Evolutionary conservation across 2,888 invertebrate species (phyloP), one percentile per base, ranked within the genome.

Genomic region (Biston stratarius): DNA sequence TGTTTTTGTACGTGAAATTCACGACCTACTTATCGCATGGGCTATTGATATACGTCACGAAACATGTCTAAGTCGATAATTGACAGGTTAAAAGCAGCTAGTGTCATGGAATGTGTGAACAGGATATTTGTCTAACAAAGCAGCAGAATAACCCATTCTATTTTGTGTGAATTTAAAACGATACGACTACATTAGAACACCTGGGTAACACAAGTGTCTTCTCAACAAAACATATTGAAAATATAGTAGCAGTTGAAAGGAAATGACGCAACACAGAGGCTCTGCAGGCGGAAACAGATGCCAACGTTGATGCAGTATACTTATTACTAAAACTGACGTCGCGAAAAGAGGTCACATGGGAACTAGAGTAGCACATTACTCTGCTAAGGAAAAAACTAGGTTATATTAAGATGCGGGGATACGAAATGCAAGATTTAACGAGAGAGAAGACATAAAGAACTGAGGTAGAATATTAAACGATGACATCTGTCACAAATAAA

Each of bases 231-330:
- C 15, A 3, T 24, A 42, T 24, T 24, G 42, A 55, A 55, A 55
- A 55, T 15, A 56, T 69, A 74, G 72, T 71, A 71, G 68, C 73
- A 67, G 62, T 69, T 71, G 67, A 67, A 69, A 74, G 71, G 71
- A 74, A 77, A 72, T 74, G 74, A 75, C 74, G 74, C 75, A 76
- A 74, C 70, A 66, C 64, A 64, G 74, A 74, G 73, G 61, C 71
- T 74, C 74, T 74, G 73, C 67, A 65, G 74, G 71, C 79, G 77
- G 81, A 78, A 82, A 79, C 80, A 78, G 79, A 77, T 80, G 82
- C 80, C 82, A 79, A 77, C 80, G 76, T 72, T 74, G 70, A 73
- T 74, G 76, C 76, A 70, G 65, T 71, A 73, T 66, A 77, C 38
- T 38, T 38, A 38, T 38, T 38, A 38, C 38, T 60, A 69, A 71